phyloP scores from a whole-genome alignment of 2,113 vertebrate genomes.

The Piprites chloris region DNA sequence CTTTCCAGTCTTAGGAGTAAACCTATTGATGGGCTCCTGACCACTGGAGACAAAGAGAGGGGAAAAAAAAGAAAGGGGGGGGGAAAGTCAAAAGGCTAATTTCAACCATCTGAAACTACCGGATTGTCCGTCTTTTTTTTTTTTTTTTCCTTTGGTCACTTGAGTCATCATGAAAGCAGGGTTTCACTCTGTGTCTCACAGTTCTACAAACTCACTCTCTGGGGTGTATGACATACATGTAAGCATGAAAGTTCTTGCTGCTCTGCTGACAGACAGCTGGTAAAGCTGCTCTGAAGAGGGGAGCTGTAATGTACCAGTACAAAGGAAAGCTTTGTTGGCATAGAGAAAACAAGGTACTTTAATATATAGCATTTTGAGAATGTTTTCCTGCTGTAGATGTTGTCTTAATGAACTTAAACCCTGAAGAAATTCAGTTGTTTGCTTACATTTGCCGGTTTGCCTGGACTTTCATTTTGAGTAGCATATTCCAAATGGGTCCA shows the following conservation, averaged over 20 bases:
- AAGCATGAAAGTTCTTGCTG: neutral
- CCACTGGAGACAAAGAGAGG: neutral
- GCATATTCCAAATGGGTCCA: neutral
- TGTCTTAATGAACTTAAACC: neutral
- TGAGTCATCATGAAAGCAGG: neutral
- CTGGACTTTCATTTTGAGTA: neutral
- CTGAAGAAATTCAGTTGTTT: neutral
- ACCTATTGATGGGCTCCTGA: neutral
- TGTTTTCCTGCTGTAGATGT: neutral
- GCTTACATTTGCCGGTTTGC: neutral
- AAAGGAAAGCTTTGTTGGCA: neutral
- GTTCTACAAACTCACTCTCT: neutral
- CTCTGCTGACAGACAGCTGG: neutral
- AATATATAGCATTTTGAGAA: neutral
- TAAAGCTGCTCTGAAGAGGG: neutral
- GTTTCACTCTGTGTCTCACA: neutral
- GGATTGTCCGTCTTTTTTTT: neutral
- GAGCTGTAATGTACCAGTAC: neutral
- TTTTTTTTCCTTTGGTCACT: neutral
- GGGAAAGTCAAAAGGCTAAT: neutral
- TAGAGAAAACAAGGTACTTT: neutral
- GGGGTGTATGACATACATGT: neutral
- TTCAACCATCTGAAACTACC: neutral
- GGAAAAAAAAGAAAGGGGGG: neutral
- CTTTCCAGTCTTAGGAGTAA: neutral